Evolutionary conservation across 2,113 vertebrate species (phyloP).

Genomic region (Neolamprologus tretocephalus): DNA sequence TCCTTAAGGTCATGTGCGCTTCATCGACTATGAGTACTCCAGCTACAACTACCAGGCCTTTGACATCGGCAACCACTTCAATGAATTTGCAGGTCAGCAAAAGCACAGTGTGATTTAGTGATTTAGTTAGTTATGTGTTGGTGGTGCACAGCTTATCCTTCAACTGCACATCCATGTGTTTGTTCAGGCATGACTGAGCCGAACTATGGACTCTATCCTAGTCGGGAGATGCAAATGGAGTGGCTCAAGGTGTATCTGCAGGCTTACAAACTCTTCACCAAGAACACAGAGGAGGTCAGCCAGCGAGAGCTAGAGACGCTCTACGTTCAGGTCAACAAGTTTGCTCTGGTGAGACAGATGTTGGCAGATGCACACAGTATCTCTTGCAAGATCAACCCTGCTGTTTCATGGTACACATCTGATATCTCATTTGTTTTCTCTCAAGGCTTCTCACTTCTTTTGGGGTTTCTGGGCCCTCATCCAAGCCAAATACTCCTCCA

Average conservation of each 20-base stretch:
- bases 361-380: not conserved
- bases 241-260: conserved; percentile 87
- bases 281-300: conserved; percentile 70
- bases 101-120: no score
- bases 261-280: conserved; percentile 78
- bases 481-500: conserved; percentile 93
- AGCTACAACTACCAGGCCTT: conserved; percentile 98
- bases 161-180: not conserved
- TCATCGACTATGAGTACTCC: conserved; percentile 96
- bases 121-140: not conserved
- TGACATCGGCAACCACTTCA: conserved; percentile 97
- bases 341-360: conserved; percentile 80
- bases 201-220: conserved; percentile 82
- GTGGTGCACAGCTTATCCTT: not conserved
- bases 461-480: conserved; percentile 98
- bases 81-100: conserved; percentile 89
- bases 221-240: conserved; percentile 81
- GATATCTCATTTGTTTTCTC: not conserved
- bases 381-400: not conserved
- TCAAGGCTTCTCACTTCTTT: conserved; percentile 92
- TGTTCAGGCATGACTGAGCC: conserved; percentile 84
- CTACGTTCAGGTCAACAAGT: conserved; percentile 96
- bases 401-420: not conserved
- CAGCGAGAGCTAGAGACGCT: conserved; percentile 82
- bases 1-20: conserved; percentile 78